Percentiles rank a stretch among this genome's conserved stretches.
These are phyloP conservation scores for Glaucomys volans DNA, from an alignment of 2,113 vertebrate species.

Conservation along the genomic window DNA sequence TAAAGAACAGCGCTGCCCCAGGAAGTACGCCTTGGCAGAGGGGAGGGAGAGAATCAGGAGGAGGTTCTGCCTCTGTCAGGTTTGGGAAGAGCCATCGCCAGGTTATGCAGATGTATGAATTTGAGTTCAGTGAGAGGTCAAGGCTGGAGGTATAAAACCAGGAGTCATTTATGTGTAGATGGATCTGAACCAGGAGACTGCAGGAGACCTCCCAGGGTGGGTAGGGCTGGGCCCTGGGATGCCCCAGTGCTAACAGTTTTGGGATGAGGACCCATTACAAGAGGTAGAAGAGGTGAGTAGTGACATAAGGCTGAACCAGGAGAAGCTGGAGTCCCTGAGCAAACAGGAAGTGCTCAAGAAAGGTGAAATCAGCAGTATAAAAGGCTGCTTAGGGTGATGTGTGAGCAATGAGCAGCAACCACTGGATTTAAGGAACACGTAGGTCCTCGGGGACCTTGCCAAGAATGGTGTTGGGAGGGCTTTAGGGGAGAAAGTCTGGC, in stretches of 20 bases:
- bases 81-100: neutral
- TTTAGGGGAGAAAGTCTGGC: neutral
- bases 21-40: neutral
- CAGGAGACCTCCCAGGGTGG: neutral
- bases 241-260: neutral
- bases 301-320: neutral
- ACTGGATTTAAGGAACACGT: neutral
- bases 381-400: neutral
- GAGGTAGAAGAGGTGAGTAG: neutral
- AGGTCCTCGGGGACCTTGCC: neutral
- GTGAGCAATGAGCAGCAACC: neutral
- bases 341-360: neutral
- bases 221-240: neutral
- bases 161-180: neutral
- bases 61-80: neutral
- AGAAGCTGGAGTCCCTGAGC: neutral
- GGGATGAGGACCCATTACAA: neutral
- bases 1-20: neutral
- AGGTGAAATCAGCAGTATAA: rapidly evolving
- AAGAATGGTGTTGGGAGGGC: neutral
- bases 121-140: neutral
- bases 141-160: neutral
- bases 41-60: neutral
- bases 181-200: neutral
- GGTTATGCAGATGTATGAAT: neutral